These are phyloP conservation scores for Apoda limacodes DNA, from an alignment of 2,888 invertebrate genomes.

Conservation along the genomic window DNA sequence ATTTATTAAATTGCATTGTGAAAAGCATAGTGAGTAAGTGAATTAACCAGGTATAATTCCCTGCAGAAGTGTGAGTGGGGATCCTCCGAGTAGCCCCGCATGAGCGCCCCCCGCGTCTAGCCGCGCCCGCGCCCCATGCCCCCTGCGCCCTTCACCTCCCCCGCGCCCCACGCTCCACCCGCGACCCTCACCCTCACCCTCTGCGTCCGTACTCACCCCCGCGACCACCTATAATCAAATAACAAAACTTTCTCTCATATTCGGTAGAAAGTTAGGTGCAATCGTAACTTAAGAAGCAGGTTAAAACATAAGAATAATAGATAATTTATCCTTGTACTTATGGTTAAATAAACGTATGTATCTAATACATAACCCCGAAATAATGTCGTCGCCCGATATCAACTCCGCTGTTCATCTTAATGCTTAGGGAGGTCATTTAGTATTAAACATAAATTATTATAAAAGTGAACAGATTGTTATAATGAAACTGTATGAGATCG, in stretches of 20 bases:
- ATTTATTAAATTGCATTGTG: no score
- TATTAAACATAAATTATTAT: no score
- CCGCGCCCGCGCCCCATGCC: conserved; percentile 35
- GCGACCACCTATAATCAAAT: conserved; percentile 36
- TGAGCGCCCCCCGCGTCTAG: conserved; percentile 47
- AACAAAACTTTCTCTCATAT: conserved; percentile 1
- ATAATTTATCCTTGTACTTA: no score
- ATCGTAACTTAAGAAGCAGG: conserved; percentile 7
- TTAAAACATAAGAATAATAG: no score
- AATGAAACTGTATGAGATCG: no score
- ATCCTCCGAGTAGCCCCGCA: conserved; percentile 68
- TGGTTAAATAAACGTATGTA: neutral
- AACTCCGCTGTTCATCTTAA: conserved; percentile 4
- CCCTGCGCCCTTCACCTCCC: conserved; percentile 25
- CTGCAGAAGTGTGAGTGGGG: conserved; percentile 77
- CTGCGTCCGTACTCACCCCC: conserved; percentile 5
- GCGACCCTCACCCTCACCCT: conserved; percentile 13
- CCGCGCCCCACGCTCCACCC: conserved; percentile 22
- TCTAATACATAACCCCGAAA: conserved; percentile 1
- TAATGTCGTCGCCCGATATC: neutral
- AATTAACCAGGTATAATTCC: conserved; percentile 83
- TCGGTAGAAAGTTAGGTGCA: conserved; percentile 4
- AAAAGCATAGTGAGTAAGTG: neutral
- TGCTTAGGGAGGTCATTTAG: no score
- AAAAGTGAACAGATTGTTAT: no score